Percentiles rank a stretch among this genome's conserved stretches.
phyloP scores from a whole-genome alignment of 2,888 invertebrate species.

The Sialis fuliginosa region DNA sequence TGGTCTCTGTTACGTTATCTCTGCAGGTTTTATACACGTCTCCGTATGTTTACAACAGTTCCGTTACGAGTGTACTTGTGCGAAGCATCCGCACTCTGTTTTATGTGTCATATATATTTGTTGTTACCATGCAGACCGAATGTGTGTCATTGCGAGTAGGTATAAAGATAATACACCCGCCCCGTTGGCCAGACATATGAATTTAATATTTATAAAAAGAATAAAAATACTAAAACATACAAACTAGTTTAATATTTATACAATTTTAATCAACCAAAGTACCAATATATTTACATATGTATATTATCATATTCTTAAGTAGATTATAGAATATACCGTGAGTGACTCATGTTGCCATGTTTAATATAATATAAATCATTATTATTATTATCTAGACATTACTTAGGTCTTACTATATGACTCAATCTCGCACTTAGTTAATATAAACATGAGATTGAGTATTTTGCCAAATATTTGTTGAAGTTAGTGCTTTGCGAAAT shows the following conservation, averaged over 20 bases:
- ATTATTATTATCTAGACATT: conserved; percentile 4
- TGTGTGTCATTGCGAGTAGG: neutral
- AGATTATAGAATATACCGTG: conserved; percentile 10
- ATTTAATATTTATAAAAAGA: conserved; percentile 2
- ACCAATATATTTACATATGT: conserved; percentile 36
- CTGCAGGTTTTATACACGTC: too few relatives aligned
- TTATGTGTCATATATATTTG: too few relatives aligned
- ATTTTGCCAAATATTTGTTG: conserved; percentile 27
- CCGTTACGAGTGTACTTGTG: too few relatives aligned
- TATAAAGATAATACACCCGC: neutral
- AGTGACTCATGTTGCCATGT: conserved; percentile 9
- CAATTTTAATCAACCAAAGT: conserved; percentile 47
- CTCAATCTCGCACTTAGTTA: neutral
- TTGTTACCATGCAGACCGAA: too few relatives aligned
- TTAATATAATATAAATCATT: conserved; percentile 11
- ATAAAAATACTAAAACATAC: conserved; percentile 1
- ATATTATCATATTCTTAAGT: conserved; percentile 28
- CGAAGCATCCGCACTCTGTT: too few relatives aligned
- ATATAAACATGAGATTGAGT: conserved; percentile 13
- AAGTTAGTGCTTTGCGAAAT: conserved; percentile 25
- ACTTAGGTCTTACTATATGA: conserved; percentile 4
- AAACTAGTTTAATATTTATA: conserved; percentile 37
- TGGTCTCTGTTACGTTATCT: too few relatives aligned
- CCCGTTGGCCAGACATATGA: neutral
- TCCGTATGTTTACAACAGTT: too few relatives aligned